Percentiles rank a stretch among this genome's conserved stretches.
Evolutionary conservation across 2,113 vertebrate genomes (phyloP).

Genomic region (Cairina moschata): DNA sequence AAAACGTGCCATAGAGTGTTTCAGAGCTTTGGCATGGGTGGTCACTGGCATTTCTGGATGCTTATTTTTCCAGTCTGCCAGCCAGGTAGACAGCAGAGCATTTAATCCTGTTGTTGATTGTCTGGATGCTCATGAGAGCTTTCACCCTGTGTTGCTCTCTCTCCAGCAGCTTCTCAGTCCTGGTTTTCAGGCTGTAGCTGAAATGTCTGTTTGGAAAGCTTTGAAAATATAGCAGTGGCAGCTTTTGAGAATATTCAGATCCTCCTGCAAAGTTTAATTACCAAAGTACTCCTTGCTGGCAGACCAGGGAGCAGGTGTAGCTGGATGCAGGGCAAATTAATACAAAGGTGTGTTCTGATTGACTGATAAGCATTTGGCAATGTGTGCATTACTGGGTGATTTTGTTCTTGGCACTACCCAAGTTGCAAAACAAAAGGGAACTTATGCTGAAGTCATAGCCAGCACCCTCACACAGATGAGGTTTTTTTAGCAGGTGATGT

Average conservation of each 20-base stretch:
- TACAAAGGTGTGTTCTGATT: not conserved
- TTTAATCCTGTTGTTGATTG: not conserved
- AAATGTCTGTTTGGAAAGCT: not conserved
- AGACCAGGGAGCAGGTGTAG: not conserved
- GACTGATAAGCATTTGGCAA: not conserved
- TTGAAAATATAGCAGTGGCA: not conserved
- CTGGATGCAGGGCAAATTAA: not conserved
- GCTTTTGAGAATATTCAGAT: not conserved
- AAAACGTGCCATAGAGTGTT: not conserved
- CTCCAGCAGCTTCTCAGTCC: not conserved
- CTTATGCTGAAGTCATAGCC: not conserved
- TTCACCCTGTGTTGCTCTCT: not conserved
- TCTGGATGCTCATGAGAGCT: not conserved
- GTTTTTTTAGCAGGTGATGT: not conserved
- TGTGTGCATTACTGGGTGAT: not conserved
- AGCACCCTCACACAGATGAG: fast-evolving
- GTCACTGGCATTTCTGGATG: fast-evolving
- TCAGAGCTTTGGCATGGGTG: not conserved
- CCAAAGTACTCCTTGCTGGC: not conserved
- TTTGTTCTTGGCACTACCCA: not conserved
- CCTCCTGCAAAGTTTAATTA: too few relatives aligned
- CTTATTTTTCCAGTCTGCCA: not conserved
- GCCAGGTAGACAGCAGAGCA: not conserved
- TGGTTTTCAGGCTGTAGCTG: not conserved
- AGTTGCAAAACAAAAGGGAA: not conserved